Evolutionary conservation across 1,140 invertebrate species (phyloP).

Genomic region (Chionoecetes opilio): DNA sequence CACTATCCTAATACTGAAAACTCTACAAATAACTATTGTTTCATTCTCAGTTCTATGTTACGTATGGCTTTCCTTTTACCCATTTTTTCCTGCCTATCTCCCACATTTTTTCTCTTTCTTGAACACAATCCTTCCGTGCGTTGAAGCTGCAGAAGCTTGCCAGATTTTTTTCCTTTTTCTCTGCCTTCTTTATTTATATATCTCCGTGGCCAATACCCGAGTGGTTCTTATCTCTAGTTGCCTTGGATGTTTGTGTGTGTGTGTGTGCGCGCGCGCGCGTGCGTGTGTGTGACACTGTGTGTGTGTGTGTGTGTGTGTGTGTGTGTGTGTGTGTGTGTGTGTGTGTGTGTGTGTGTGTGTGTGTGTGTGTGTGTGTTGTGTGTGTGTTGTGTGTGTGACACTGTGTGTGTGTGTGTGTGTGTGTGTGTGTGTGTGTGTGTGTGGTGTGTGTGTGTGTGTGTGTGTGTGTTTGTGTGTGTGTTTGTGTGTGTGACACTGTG

Average conservation of each 20-base stretch:
- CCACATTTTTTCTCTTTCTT: neutral
- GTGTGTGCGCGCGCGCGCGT: slow-evolving; percentile 19
- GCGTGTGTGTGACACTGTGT: too few species aligned
- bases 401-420: too few species aligned
- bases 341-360: too few species aligned
- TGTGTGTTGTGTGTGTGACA: too few species aligned
- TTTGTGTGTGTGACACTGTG: too few species aligned
- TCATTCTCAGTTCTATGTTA: neutral
- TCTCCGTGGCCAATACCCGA: neutral
- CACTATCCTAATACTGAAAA: neutral
- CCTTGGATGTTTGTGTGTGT: slow-evolving; percentile 2
- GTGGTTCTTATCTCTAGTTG: neutral
- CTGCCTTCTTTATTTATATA: neutral
- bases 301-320: too few species aligned
- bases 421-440: too few species aligned
- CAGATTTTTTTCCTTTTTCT: neutral
- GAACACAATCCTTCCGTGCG: neutral
- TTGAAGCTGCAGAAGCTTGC: neutral
- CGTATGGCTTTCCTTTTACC: neutral
- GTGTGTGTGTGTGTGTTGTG: too few species aligned
- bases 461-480: too few species aligned
- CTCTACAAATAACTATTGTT: neutral
- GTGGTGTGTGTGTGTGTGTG: too few species aligned
- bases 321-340: too few species aligned
- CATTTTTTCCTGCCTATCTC: neutral